Evolutionary conservation across 2,797 vertebrate species (phyloP).

Genomic region (Spinus pinus): DNA sequence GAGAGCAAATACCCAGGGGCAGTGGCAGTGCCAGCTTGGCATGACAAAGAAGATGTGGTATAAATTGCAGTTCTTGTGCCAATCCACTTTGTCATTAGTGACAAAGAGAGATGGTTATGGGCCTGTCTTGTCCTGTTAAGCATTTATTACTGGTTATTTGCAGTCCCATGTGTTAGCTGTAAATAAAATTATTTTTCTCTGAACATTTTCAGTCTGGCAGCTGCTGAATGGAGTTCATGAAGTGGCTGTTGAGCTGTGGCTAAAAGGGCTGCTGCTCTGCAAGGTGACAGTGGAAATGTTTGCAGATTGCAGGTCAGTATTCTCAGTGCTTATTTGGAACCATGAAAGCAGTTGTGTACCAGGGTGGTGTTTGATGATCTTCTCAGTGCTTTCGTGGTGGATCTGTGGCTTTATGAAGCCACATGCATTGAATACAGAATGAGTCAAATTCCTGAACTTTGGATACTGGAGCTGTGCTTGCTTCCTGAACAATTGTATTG

Average conservation of each 20-base stretch:
- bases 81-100: background rate
- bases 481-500: background rate
- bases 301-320: background rate
- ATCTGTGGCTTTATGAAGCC: background rate
- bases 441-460: background rate
- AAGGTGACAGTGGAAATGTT: background rate
- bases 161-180: background rate
- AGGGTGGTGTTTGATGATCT: background rate
- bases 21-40: background rate
- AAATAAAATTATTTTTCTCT: conserved; percentile 29
- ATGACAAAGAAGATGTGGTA: background rate
- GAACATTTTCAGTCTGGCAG: background rate
- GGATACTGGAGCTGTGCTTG: background rate
- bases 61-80: background rate
- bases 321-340: background rate
- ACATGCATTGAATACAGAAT: background rate
- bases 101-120: background rate
- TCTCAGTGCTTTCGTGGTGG: background rate
- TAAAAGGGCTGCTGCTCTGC: background rate
- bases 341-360: background rate
- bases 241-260: background rate
- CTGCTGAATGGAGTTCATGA: background rate
- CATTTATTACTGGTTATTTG: conserved; percentile 3
- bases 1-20: background rate
- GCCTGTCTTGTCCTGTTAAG: background rate